Evolutionary conservation across 2,888 invertebrate genomes (phyloP).

Genomic region (Lissonota sp.): DNA sequence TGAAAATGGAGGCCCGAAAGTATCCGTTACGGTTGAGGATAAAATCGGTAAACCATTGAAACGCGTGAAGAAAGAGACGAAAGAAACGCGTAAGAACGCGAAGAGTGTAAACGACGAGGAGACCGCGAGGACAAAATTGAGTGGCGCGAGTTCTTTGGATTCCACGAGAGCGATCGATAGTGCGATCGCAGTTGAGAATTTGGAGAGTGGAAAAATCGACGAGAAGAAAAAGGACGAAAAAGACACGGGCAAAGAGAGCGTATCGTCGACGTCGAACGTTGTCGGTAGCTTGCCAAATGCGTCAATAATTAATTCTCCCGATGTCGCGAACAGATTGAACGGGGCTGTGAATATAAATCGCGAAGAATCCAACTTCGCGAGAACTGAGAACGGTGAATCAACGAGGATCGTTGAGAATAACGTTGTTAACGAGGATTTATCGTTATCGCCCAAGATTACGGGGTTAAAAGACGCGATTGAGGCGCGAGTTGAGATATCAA

Average conservation of each 20-base stretch:
- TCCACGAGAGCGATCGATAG: constrained; percentile 1
- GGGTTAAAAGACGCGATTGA: constrained; percentile 11
- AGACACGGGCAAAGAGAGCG: not conserved
- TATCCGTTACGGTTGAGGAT: not conserved
- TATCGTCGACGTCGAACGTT: constrained; percentile 7
- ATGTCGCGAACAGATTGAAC: constrained; percentile 18
- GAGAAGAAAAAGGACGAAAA: constrained; percentile 19
- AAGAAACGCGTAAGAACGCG: constrained; percentile 11
- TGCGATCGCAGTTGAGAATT: not conserved
- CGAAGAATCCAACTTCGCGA: constrained; percentile 16
- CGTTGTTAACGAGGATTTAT: constrained; percentile 7
- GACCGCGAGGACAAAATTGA: constrained; percentile 29
- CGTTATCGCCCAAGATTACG: constrained; percentile 25
- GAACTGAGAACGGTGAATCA: constrained; percentile 8
- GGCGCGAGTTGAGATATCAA: constrained; percentile 26
- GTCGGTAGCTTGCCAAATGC: constrained; percentile 72
- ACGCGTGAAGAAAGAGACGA: constrained; percentile 29
- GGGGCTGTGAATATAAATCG: constrained; percentile 16
- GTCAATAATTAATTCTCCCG: constrained; percentile 72
- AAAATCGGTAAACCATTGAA: constrained; percentile 29
- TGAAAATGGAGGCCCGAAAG: not conserved
- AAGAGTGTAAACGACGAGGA: constrained; percentile 12
- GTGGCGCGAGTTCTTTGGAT: constrained; percentile 13
- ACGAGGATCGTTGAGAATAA: not conserved
- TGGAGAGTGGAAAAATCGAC: constrained; percentile 28